Percentiles rank a stretch among this genome's conserved stretches.
phyloP scores from a whole-genome alignment of 92 coral and sea anemone genomes.

The Epizoanthus scotinus region DNA sequence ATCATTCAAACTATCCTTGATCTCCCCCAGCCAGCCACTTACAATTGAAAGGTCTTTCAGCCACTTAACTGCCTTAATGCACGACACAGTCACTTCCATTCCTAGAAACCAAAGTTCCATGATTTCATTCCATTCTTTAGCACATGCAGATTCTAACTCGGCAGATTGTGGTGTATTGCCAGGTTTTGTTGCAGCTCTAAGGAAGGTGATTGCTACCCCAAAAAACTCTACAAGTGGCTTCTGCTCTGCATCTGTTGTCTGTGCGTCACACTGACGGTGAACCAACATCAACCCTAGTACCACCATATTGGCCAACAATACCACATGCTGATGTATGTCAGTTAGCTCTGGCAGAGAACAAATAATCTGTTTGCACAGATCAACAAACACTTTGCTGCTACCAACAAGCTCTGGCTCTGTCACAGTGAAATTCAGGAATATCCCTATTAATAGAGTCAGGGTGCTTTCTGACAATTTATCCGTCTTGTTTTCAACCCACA shows the following conservation, averaged over 20 bases:
- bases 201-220: constrained; percentile 47
- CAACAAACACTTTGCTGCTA: constrained; percentile 42
- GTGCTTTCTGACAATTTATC: constrained; percentile 49
- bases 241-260: constrained; percentile 5
- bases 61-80: constrained; percentile 21
- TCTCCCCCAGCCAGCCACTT: constrained; percentile 66
- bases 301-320: constrained; percentile 58
- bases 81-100: constrained; percentile 61
- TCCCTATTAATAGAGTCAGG: constrained; percentile 69
- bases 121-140: constrained; percentile 59
- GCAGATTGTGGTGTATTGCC: background rate
- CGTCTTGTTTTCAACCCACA: constrained; percentile 20
- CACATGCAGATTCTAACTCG: constrained; percentile 18
- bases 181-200: constrained; percentile 52
- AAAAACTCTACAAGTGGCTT: constrained; percentile 38
- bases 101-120: constrained; percentile 91
- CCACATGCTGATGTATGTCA: constrained; percentile 17
- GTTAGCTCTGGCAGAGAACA: constrained; percentile 42
- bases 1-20: constrained; percentile 15
- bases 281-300: constrained; percentile 79
- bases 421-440: constrained; percentile 82
- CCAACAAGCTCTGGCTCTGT: constrained; percentile 68
- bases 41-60: constrained; percentile 37
- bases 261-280: constrained; percentile 35
- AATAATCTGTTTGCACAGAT: constrained; percentile 47